These are phyloP conservation scores for Prionailurus bengalensis DNA, from an alignment of 2,113 vertebrate species.

Conservation along the genomic window DNA sequence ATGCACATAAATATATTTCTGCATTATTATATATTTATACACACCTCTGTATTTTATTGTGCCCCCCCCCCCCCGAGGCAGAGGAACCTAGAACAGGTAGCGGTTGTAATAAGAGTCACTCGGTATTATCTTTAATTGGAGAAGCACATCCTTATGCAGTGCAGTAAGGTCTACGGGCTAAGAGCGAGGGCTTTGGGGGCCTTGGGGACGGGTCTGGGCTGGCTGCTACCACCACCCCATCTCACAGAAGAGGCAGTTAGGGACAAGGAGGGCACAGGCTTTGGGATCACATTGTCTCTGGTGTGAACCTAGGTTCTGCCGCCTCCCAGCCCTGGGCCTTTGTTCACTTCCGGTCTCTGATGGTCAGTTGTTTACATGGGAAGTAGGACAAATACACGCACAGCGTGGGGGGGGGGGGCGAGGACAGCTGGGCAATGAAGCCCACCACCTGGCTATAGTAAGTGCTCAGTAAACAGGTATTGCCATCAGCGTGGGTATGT, in stretches of 20 bases:
- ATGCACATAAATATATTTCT: too few relatives aligned
- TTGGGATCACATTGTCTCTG: rapidly evolving
- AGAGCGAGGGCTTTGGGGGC: neutral
- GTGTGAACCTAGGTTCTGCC: rapidly evolving
- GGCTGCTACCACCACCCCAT: rapidly evolving
- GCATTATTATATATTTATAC: too few relatives aligned
- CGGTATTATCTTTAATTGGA: neutral
- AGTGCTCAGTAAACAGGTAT: neutral
- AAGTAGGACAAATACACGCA: rapidly evolving
- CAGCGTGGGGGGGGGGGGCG: neutral
- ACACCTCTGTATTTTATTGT: neutral
- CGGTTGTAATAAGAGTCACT: neutral
- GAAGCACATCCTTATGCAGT: rapidly evolving
- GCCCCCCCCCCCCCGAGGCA: too few relatives aligned
- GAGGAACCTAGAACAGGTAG: neutral
- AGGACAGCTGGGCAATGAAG: too few relatives aligned
- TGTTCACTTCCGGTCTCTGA: neutral
- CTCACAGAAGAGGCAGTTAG: too few relatives aligned
- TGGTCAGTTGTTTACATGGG: rapidly evolving
- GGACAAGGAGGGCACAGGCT: neutral
- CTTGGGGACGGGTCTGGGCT: neutral
- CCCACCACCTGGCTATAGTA: rapidly evolving
- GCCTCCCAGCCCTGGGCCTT: neutral
- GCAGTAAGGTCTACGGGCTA: rapidly evolving
- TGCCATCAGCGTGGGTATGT: rapidly evolving